Evolutionary conservation across 1,140 invertebrate species (phyloP).

Genomic region (Reticulitermes speratus): DNA sequence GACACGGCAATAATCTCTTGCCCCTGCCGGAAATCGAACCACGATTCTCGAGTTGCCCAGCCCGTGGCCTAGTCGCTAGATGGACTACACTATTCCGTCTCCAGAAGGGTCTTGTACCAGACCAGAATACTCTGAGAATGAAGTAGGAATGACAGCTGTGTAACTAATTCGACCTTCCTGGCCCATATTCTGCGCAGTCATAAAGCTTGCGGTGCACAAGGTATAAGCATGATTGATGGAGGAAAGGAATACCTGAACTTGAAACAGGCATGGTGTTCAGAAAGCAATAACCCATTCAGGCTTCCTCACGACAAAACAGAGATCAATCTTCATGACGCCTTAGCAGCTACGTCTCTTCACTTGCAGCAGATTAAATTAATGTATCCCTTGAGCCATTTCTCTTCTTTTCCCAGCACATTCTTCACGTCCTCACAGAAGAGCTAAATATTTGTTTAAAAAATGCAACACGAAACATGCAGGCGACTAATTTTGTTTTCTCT

Average conservation of each 20-base stretch:
- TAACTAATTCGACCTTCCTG: no score
- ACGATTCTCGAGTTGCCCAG: no score
- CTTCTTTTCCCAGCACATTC: neutral
- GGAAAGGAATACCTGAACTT: neutral
- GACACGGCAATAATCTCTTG: no score
- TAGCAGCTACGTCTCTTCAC: neutral
- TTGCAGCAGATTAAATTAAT: neutral
- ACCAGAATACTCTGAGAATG: no score
- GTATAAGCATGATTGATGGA: neutral
- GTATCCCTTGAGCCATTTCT: neutral
- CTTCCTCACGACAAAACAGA: neutral
- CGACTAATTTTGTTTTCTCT: neutral
- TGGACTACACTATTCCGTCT: no score
- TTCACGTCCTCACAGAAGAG: neutral
- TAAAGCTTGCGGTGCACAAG: neutral
- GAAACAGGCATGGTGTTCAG: neutral
- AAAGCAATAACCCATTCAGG: conserved; percentile 11
- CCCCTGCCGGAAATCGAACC: no score
- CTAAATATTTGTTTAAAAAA: conserved; percentile 1
- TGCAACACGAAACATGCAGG: neutral
- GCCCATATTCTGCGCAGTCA: neutral
- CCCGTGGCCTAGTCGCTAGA: no score
- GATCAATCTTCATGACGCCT: neutral
- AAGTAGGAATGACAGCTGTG: no score
- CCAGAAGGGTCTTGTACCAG: no score